phyloP scores from a whole-genome alignment of 2,797 vertebrate species.

The Cirrhinus molitorella region DNA sequence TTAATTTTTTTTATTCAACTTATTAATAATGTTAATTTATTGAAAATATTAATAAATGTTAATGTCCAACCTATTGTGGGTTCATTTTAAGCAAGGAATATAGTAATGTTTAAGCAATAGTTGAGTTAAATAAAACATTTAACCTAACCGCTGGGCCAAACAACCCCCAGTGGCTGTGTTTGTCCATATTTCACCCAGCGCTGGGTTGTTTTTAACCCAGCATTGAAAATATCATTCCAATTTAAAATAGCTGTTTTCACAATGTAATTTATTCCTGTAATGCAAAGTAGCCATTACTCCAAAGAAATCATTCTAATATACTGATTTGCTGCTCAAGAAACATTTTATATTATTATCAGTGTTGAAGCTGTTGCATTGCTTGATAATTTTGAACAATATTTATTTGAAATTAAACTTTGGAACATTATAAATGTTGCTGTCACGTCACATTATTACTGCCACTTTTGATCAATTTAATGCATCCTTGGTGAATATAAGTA shows the following conservation, averaged over 20 bases:
- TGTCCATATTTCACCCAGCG: too few species aligned
- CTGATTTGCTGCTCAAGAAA: neutral
- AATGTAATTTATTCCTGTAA: neutral
- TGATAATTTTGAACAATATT: neutral
- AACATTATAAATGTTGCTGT: neutral
- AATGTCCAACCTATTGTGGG: too few species aligned
- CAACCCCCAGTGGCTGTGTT: too few species aligned
- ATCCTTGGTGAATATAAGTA: neutral
- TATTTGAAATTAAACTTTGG: neutral
- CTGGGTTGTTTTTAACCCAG: too few species aligned
- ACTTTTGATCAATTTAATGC: neutral
- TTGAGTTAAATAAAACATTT: too few species aligned
- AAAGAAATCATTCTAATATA: neutral
- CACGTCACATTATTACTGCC: neutral
- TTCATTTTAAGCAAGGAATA: too few species aligned
- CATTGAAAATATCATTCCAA: neutral
- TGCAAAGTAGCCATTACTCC: neutral
- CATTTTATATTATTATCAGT: neutral
- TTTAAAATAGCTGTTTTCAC: neutral
- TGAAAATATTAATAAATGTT: too few species aligned
- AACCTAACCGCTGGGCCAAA: too few species aligned
- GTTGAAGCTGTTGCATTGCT: neutral
- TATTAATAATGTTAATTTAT: too few species aligned
- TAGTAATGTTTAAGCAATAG: too few species aligned
- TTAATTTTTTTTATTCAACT: too few species aligned